These are phyloP conservation scores for Cerceris rybyensis DNA, from an alignment of 2,888 invertebrate genomes.

Conservation along the genomic window DNA sequence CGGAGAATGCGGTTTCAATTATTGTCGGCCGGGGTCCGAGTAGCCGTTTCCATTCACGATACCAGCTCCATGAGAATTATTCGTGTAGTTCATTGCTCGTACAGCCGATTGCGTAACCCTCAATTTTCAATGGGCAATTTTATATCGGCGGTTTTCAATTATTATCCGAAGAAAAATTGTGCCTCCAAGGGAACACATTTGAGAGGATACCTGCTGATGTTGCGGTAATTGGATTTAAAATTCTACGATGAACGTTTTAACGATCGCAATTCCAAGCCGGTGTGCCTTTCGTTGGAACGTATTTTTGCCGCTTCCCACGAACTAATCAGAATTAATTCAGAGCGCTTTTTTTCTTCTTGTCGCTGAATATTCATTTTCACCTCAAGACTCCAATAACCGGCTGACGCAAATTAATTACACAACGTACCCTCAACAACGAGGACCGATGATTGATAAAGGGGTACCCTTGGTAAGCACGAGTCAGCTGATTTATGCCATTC, in stretches of 20 bases:
- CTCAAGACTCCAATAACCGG: too few species aligned
- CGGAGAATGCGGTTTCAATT: slow-evolving; percentile 76
- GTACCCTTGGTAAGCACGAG: too few species aligned
- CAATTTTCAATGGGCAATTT: slow-evolving; percentile 52
- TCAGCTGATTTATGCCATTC: too few species aligned
- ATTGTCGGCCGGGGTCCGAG: slow-evolving; percentile 67
- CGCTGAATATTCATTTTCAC: too few species aligned
- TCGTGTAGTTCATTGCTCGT: slow-evolving; percentile 57
- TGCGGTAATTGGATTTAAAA: background rate
- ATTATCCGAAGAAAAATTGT: slow-evolving; percentile 25
- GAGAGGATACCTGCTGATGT: background rate
- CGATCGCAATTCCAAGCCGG: background rate
- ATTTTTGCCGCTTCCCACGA: too few species aligned
- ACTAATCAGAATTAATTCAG: too few species aligned
- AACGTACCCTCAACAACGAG: too few species aligned
- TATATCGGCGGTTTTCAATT: slow-evolving; percentile 41
- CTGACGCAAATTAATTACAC: too few species aligned
- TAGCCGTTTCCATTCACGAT: slow-evolving; percentile 74
- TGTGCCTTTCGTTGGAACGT: too few species aligned
- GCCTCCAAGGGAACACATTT: slow-evolving; percentile 23
- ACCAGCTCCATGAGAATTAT: slow-evolving; percentile 62
- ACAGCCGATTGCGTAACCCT: slow-evolving; percentile 53
- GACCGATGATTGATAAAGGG: background rate
- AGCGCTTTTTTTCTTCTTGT: too few species aligned
- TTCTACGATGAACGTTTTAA: background rate